These are phyloP conservation scores for Galendromus occidentalis DNA, from an alignment of 1,140 invertebrate genomes.

Conservation along the genomic window DNA sequence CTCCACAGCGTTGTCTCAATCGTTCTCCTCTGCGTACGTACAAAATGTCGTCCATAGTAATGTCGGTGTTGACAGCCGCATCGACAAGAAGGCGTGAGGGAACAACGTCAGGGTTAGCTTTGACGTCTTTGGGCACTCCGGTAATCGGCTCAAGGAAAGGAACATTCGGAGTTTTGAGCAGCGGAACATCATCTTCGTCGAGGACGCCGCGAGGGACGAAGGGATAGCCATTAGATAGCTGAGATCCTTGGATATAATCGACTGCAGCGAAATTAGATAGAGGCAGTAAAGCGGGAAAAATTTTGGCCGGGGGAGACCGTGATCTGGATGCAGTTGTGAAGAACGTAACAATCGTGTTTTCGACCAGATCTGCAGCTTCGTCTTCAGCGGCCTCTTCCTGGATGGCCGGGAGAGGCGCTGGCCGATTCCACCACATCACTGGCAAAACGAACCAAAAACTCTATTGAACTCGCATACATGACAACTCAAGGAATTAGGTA, in stretches of 20 bases:
- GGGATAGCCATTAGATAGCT: neutral
- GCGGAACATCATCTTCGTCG: neutral
- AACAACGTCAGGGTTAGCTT: neutral
- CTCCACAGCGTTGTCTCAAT: too few relatives aligned
- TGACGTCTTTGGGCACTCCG: neutral
- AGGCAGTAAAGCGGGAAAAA: too few relatives aligned
- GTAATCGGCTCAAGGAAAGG: neutral
- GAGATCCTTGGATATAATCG: too few relatives aligned
- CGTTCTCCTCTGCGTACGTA: neutral
- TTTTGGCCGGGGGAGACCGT: too few relatives aligned
- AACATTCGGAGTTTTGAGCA: neutral
- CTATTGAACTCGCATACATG: too few relatives aligned
- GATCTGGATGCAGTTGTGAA: too few relatives aligned
- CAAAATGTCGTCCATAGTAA: neutral
- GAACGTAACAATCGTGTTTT: too few relatives aligned
- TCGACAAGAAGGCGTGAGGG: neutral
- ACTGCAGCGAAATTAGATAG: too few relatives aligned
- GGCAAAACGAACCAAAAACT: neutral
- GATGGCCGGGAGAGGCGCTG: neutral
- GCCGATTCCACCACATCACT: neutral
- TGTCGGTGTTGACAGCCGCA: conserved; percentile 2
- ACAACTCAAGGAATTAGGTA: too few relatives aligned
- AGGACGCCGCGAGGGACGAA: neutral
- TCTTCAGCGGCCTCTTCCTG: too few relatives aligned
- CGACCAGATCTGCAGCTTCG: too few relatives aligned